A percentile compares a stretch with the other conserved stretches of the same genome.
Conservation (phyloP, 53 echinoderm and acorn worm species). For the Crossaster papposus region DNA sequence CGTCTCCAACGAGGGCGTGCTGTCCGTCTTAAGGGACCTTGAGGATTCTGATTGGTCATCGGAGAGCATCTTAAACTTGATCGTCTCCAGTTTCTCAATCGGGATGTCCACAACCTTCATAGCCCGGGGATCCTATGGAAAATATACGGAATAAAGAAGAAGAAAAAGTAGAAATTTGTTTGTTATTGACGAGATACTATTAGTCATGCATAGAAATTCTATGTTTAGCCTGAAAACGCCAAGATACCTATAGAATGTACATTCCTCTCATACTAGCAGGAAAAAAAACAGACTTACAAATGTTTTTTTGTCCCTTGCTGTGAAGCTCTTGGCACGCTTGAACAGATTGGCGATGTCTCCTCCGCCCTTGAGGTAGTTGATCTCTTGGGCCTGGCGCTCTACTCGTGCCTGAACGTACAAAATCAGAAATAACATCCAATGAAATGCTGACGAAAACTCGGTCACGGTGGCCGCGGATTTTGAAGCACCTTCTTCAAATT, state of each 20-base stretch:
- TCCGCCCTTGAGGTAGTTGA: conserved; percentile 83
- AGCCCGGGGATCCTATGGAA: conserved; percentile 41
- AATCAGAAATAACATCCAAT: not conserved
- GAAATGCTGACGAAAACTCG: not conserved
- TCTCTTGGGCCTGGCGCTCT: conserved; percentile 84
- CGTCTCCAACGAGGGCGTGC: conserved; percentile 85
- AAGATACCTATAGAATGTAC: no score
- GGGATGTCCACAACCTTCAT: conserved; percentile 63
- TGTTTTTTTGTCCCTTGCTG: conserved; percentile 83
- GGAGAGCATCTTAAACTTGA: conserved; percentile 18
- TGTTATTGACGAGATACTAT: no score
- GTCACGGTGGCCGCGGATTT: not conserved
- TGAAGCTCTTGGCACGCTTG: conserved; percentile 96
- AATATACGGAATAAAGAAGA: not conserved
- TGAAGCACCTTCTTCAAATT: not conserved
- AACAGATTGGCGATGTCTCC: conserved; percentile 61
- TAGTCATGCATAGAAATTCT: no score
- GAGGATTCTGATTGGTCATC: conserved; percentile 66
- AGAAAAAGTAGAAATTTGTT: not conserved
- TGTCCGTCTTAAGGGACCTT: conserved; percentile 67
- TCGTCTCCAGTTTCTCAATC: conserved; percentile 30
- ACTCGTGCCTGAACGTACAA: conserved; percentile 58
- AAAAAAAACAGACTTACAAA: conserved; percentile 68
- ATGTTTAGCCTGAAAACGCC: no score
- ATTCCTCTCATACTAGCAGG: no score